Evolutionary conservation across 2,113 vertebrate genomes (phyloP), one percentile per base, ranked within the genome.

Genomic region (Zootoca vivipara): DNA sequence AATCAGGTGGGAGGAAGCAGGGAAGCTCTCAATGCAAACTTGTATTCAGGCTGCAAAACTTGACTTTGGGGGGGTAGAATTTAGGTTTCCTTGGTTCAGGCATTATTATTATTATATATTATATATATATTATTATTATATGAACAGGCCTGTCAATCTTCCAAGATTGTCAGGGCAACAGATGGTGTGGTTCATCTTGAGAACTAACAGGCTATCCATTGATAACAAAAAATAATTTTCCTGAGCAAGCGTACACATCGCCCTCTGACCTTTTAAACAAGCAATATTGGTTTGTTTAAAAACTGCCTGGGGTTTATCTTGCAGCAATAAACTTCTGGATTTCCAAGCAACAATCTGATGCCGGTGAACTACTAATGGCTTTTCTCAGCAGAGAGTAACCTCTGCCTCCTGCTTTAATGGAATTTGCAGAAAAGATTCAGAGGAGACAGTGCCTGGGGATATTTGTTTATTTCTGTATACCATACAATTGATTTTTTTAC

Each of bases 321-420:
- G 18, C 82, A 88, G 80, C 72, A 83, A 83, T 88, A 88, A 83
- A 83, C 33, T 20, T n/a, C 74, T 78, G 10, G 70, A 70, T 38
- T 70, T 30, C 46, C 82, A 83, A 78, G 42, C 10, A 24, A 33
- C 87, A 84, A 28, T 70, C 64, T 84, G 26, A n/a, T 69, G 33
- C 42, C 62, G 35, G 65, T 40, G 46, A 52, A 52, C 69, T 75
- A 10, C 64, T 84, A 83, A 83, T 83, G 8, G 4, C 24, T 78
- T 38, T 56, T 35, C 35, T 52, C n/a, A 56, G 40, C 81, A 58
- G 77, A 58, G 77, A 88, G 62, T 78, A 67, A 40, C 52, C 38
- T 82, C 58, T 82, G 20, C 40, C 35, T 88, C 33, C 74, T 40
- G 69, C 22, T 77, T 38, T 13, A 83, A 77, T 67, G 16, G 81